Evolutionary conservation across 2,888 invertebrate species (phyloP).

Genomic region (Synergus laeviventris): DNA sequence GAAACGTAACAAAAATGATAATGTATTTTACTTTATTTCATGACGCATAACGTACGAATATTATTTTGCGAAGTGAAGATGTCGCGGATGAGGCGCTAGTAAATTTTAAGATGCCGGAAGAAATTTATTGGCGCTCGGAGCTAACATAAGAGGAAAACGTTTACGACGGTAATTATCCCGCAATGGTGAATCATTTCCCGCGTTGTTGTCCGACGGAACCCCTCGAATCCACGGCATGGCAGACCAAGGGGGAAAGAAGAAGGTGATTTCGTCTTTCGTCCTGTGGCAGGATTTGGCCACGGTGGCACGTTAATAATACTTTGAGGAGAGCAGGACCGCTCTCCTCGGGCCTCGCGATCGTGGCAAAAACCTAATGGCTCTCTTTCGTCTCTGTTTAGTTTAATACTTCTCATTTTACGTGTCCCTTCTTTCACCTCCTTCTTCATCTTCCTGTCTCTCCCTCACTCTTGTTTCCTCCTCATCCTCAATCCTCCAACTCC

Average conservation of each 20-base stretch:
- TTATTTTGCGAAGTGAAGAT: conserved; percentile 15
- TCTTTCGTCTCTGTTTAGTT: conserved; percentile 45
- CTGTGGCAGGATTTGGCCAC: conserved; percentile 27
- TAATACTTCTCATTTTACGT: conserved; percentile 41
- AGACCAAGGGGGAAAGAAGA: not conserved
- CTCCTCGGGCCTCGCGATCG: conserved; percentile 10
- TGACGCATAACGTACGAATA: too few relatives aligned
- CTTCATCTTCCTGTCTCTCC: conserved; percentile 45
- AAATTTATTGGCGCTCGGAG: conserved; percentile 37
- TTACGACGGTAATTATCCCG: conserved; percentile 36
- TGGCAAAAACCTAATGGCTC: conserved; percentile 50
- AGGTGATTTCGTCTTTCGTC: conserved; percentile 20
- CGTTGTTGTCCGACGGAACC: conserved; percentile 6
- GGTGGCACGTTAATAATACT: conserved; percentile 40
- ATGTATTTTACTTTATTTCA: too few relatives aligned
- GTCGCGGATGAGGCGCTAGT: conserved; percentile 18
- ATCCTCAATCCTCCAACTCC: conserved; percentile 49
- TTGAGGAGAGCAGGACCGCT: conserved; percentile 25
- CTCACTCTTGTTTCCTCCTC: conserved; percentile 25
- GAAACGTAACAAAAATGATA: too few relatives aligned
- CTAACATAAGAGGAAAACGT: conserved; percentile 33
- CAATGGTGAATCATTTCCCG: conserved; percentile 35
- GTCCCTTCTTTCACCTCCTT: conserved; percentile 48
- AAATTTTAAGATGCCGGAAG: conserved; percentile 39
- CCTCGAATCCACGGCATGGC: not conserved